phyloP scores from a whole-genome alignment of 1,140 invertebrate species.

The Drosophila burlai region DNA sequence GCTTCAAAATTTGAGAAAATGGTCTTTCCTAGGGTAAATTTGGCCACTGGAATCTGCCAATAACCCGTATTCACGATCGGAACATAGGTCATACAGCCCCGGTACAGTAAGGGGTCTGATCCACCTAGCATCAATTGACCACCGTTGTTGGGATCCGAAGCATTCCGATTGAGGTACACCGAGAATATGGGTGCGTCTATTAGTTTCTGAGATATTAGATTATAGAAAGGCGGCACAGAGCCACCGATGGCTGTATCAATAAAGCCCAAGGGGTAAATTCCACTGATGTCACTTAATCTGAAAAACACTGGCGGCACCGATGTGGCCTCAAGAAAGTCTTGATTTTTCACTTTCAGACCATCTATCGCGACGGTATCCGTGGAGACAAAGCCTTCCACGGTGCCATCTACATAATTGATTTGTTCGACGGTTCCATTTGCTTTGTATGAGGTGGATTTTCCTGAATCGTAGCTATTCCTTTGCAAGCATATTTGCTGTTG shows the following conservation, averaged over 20 bases:
- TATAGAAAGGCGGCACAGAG: conserved; percentile 97
- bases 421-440: conserved; percentile 95
- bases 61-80: conserved; percentile 94
- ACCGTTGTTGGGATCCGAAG: conserved; percentile 88
- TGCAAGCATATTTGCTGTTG: conserved; percentile 89
- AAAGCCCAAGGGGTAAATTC: conserved; percentile 92
- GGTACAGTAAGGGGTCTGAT: conserved; percentile 94
- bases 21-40: conserved; percentile 86
- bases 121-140: conserved; percentile 97
- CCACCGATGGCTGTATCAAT: conserved; percentile 94
- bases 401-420: conserved; percentile 93
- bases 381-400: conserved; percentile 93
- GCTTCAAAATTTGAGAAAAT: conserved; percentile 91
- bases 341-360: conserved; percentile 89
- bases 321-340: conserved; percentile 98
- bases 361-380: conserved; percentile 91
- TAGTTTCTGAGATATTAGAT: conserved; percentile 94
- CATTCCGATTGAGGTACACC: conserved; percentile 93
- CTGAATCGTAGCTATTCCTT: conserved; percentile 97
- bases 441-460: conserved; percentile 92
- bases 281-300: conserved; percentile 93
- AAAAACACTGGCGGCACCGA: conserved; percentile 94
- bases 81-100: conserved; percentile 95
- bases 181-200: conserved; percentile 94
- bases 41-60: conserved; percentile 98